phyloP scores from a whole-genome alignment of 2,797 vertebrate genomes.

The Aythya fuligula region DNA sequence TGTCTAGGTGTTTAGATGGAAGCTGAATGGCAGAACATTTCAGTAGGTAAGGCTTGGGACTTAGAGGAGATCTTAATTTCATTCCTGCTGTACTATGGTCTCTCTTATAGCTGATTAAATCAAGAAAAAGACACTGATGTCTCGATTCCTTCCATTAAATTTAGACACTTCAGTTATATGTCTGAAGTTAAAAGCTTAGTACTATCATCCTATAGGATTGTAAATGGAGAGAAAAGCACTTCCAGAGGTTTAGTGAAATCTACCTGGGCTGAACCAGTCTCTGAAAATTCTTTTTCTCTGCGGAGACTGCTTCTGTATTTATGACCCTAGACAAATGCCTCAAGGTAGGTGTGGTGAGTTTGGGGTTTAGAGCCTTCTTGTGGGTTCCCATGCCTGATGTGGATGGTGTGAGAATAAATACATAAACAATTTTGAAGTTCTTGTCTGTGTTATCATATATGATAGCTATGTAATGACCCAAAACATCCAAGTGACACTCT shows the following conservation, averaged over 20 bases:
- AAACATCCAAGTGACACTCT: not conserved
- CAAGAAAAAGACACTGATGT: not conserved
- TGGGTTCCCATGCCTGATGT: not conserved
- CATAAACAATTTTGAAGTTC: not conserved
- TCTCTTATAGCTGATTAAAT: not conserved
- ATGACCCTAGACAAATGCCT: not conserved
- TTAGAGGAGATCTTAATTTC: not conserved
- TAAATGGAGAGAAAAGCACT: not conserved
- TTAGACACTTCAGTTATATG: not conserved
- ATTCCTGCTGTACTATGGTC: not conserved
- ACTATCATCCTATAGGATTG: not conserved
- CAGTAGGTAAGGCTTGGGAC: not conserved
- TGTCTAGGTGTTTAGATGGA: not conserved
- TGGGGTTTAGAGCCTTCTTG: not conserved
- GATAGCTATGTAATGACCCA: not conserved
- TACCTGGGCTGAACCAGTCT: not conserved
- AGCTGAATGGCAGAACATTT: not conserved
- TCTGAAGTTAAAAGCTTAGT: not conserved
- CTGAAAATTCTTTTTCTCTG: not conserved
- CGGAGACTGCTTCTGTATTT: not conserved
- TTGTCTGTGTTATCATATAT: not conserved
- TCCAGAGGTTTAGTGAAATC: not conserved
- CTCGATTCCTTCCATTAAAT: not conserved
- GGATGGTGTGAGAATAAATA: not conserved
- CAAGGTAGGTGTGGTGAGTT: not conserved